Percentiles rank a stretch among this genome's conserved stretches.
These are phyloP conservation scores for Chymomyza procnemis DNA, from an alignment of 2,888 invertebrate species.

Conservation along the genomic window DNA sequence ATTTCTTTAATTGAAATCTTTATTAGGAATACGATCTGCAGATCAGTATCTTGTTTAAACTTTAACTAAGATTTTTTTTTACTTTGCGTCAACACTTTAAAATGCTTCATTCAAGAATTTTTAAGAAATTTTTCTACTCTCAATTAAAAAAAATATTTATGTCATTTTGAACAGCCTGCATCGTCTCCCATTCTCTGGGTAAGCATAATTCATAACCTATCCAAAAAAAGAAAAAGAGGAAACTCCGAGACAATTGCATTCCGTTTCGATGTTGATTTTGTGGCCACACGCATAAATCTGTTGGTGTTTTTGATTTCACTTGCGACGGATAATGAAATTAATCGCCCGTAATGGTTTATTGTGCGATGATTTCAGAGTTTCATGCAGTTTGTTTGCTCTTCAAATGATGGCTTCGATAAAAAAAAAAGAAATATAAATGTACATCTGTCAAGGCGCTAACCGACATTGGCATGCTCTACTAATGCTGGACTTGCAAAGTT, in stretches of 20 bases:
- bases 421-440: neutral
- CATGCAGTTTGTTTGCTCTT: slow-evolving; percentile 45
- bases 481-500: too few species aligned
- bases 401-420: slow-evolving; percentile 28
- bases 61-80: too few species aligned
- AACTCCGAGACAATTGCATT: slow-evolving; percentile 54
- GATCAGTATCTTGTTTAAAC: too few species aligned
- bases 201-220: neutral
- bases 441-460: too few species aligned
- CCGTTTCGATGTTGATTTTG: slow-evolving; percentile 45
- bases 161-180: neutral
- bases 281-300: slow-evolving; percentile 63
- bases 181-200: neutral
- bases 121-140: too few species aligned
- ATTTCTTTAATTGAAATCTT: too few species aligned
- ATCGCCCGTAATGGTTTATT: slow-evolving; percentile 72
- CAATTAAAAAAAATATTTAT: neutral
- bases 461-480: too few species aligned
- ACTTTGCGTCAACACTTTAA: too few species aligned
- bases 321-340: slow-evolving; percentile 67
- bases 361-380: slow-evolving; percentile 56
- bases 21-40: too few species aligned
- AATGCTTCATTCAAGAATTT: too few species aligned
- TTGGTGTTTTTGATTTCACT: slow-evolving; percentile 63
- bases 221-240: slow-evolving; percentile 6